Conservation (phyloP, 2,888 invertebrate species). For the Sarcophaga variegata region DNA sequence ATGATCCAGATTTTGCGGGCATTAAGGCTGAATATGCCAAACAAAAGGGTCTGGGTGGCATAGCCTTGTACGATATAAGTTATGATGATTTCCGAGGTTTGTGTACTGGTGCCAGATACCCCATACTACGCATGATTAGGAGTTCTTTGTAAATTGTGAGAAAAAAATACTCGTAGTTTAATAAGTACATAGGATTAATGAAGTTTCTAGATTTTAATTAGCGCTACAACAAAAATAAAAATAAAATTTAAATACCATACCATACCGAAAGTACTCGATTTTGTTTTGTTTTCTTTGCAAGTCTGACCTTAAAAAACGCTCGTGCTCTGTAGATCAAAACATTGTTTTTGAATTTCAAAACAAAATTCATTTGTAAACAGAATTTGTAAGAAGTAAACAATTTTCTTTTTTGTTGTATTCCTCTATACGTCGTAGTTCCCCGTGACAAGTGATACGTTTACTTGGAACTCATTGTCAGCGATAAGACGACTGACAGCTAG, state of each 20-base stretch:
- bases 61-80: conserved; percentile 89
- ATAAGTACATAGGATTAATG: conserved; percentile 20
- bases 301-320: conserved; percentile 44
- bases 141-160: conserved; percentile 67
- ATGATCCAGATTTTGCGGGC: conserved; percentile 91
- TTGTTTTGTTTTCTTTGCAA: not conserved
- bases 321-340: conserved; percentile 20
- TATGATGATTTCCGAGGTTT: conserved; percentile 91
- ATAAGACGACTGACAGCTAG: conserved; percentile 25
- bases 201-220: conserved; percentile 25
- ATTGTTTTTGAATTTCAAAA: not conserved
- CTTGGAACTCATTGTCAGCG: conserved; percentile 23
- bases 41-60: conserved; percentile 89
- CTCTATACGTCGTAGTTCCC: conserved; percentile 16
- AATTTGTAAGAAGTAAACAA: not conserved
- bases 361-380: not conserved
- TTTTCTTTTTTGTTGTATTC: not conserved
- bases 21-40: conserved; percentile 89
- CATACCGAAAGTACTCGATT: too few relatives aligned
- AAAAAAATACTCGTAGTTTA: conserved; percentile 52
- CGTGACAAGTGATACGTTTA: conserved; percentile 10
- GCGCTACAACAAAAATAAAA: too few relatives aligned
- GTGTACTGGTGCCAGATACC: conserved; percentile 90
- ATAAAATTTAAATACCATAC: too few relatives aligned
- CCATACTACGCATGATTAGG: conserved; percentile 78